phyloP scores from a whole-genome alignment of 2,797 vertebrate genomes.

The Arrhamphus sclerolepis region DNA sequence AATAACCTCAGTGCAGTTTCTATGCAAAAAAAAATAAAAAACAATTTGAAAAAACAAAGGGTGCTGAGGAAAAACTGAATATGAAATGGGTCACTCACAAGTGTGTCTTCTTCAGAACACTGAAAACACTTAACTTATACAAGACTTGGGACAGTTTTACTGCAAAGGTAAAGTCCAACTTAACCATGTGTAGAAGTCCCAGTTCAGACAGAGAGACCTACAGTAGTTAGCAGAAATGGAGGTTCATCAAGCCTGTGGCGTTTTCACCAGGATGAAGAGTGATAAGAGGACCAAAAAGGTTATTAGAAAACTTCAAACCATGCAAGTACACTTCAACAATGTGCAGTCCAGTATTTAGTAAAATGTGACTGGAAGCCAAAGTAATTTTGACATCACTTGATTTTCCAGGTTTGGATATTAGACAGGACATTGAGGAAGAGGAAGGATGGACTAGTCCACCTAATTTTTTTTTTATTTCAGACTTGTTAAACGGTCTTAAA shows the following conservation, averaged over 20 bases:
- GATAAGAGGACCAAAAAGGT: conserved; percentile 4
- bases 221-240: not conserved
- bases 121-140: not conserved
- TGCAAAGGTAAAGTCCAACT: conserved; percentile 12
- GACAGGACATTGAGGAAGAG: not conserved
- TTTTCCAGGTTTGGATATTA: not conserved
- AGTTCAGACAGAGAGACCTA: conserved; percentile 8
- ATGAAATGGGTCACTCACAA: conserved; percentile 1
- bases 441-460: not conserved
- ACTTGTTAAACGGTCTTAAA: not conserved
- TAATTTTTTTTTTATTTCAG: conserved; percentile 6
- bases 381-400: not conserved
- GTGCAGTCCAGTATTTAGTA: not conserved
- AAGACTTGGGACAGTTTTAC: conserved; percentile 13
- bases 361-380: not conserved
- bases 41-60: not conserved
- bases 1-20: not conserved
- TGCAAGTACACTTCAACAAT: conserved; percentile 26
- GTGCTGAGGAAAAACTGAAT: too few relatives aligned
- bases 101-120: not conserved
- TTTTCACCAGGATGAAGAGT: conserved; percentile 1
- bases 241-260: not conserved
- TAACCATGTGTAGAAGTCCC: too few relatives aligned
- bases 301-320: conserved; percentile 20
- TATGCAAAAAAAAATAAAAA: too few relatives aligned